Percentiles rank a stretch among this genome's conserved stretches.
Evolutionary conservation across 2,888 invertebrate genomes (phyloP).

Genomic region (Micropterix aruncella): DNA sequence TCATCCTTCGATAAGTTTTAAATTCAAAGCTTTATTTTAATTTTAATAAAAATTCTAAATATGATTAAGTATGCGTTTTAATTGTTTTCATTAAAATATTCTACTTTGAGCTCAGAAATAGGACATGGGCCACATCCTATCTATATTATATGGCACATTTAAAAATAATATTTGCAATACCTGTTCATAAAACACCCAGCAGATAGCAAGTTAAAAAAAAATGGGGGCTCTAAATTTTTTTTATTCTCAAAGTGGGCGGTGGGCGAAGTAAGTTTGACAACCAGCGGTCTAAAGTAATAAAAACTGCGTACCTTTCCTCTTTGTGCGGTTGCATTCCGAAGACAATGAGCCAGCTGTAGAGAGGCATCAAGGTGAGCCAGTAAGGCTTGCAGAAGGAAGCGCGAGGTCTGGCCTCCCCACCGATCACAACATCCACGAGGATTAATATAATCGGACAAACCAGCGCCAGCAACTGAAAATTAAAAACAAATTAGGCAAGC

Average conservation of each 20-base stretch:
- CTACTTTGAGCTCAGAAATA: no score
- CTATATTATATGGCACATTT: no score
- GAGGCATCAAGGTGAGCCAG: conserved; percentile 61
- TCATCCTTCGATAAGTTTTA: no score
- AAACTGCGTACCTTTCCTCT: conserved; percentile 46
- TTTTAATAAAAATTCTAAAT: conserved; percentile 5
- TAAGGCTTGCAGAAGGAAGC: conserved; percentile 59
- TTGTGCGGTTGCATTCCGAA: conserved; percentile 91
- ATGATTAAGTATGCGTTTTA: no score
- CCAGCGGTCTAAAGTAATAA: no score
- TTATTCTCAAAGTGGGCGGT: no score
- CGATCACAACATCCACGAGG: conserved; percentile 30
- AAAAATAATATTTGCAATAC: conserved; percentile 3
- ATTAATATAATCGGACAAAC: conserved; percentile 41
- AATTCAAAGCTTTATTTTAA: background rate
- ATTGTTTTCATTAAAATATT: no score
- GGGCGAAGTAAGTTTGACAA: no score
- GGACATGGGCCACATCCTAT: no score
- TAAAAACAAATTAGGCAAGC: no score
- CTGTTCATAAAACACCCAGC: conserved; percentile 4
- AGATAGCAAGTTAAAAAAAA: background rate
- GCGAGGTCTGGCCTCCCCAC: conserved; percentile 53
- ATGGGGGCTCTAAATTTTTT: no score
- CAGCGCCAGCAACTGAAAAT: conserved; percentile 46
- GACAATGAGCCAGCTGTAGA: conserved; percentile 78